Conservation (phyloP, 2,113 vertebrate genomes). For the Myotis davidii region DNA sequence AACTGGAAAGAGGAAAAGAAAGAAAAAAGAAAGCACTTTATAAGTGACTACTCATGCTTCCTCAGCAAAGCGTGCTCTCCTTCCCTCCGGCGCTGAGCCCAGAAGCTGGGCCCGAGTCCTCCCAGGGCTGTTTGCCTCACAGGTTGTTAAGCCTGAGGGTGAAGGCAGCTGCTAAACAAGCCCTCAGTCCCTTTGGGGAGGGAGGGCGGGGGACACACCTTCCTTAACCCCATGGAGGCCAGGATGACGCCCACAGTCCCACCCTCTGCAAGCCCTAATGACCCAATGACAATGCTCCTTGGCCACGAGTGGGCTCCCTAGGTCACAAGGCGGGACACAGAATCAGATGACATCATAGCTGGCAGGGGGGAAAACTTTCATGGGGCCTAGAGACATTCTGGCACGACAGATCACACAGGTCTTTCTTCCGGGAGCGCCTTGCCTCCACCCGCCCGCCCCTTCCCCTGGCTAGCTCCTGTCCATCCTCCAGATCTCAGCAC, state of each 20-base stretch:
- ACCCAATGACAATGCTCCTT: accelerated
- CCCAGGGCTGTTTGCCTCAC: slow-evolving; percentile 63
- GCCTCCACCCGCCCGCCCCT: too few species aligned
- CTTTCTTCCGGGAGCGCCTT: neutral
- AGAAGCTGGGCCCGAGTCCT: slow-evolving; percentile 65
- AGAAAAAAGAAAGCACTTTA: slow-evolving; percentile 60
- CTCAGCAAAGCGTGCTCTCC: slow-evolving; percentile 77
- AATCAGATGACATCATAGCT: neutral
- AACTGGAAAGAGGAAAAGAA: slow-evolving; percentile 72
- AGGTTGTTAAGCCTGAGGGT: slow-evolving; percentile 42
- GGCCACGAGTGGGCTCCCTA: neutral
- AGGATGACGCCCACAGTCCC: neutral
- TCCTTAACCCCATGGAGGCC: neutral
- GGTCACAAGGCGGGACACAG: neutral
- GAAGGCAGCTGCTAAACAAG: slow-evolving; percentile 33
- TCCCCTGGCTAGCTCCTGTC: too few species aligned
- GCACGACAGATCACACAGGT: too few species aligned
- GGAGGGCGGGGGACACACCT: neutral
- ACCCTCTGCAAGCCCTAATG: accelerated
- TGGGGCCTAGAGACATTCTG: neutral
- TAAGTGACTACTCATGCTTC: slow-evolving; percentile 76
- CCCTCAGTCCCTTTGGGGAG: accelerated
- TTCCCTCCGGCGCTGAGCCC: slow-evolving; percentile 70
- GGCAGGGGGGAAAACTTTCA: neutral
- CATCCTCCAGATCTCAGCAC: neutral